Base-by-base conservation (phyloP, 2,797 vertebrate genomes). In the Gambelia wislizenii region DNA sequence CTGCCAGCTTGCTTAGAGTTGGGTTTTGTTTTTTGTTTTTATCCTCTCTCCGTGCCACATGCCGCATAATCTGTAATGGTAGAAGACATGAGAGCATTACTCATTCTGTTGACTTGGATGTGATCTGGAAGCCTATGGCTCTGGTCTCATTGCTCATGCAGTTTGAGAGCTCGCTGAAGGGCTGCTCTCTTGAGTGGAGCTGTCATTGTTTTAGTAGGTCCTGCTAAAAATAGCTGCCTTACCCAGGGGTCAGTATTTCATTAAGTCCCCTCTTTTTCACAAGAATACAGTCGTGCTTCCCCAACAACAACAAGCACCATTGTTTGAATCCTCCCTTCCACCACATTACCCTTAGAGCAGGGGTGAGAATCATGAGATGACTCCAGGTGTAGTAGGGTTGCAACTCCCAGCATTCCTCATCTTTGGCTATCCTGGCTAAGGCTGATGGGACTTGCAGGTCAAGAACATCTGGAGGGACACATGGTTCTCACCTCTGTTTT, bases 21-120 rank as follows among this genome's bases (percentile, higher is more conserved):
- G 30, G 64, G 30, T 33, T 67, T 33, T 67, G 30, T 33, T 67
- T 59, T 67, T 33, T 30, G 64, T 67, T 67, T 33, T 67, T 67
- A 67, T 67, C 33, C 92, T 64, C 0, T 84, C 59, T 67, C n/a
- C 84, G 88, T 80, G 61, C 74, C 90, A 59, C 47, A 80, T 30
- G 90, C 67, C 89, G 91, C 88, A 87, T 92, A 92, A 91, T 77
- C 84, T 89, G 87, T 89, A 92, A 92, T 86, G 61, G 76, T 90
- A 93, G 81, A 91, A 93, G 83, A 86, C 75, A 89, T 64, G 75
- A 94, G 93, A 89, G 69, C 88, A 91, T 91, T 90, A 86, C 80
- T 93, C 91, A 83, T 92, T 79, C 59, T n/a, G 75, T 54, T 89
- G 93, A 92, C 69, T 90, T 90, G 72, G 83, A 89, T 81, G 69